Evolutionary conservation across 2,797 vertebrate species (phyloP).

Genomic region (Dendrocincla tyrannina): DNA sequence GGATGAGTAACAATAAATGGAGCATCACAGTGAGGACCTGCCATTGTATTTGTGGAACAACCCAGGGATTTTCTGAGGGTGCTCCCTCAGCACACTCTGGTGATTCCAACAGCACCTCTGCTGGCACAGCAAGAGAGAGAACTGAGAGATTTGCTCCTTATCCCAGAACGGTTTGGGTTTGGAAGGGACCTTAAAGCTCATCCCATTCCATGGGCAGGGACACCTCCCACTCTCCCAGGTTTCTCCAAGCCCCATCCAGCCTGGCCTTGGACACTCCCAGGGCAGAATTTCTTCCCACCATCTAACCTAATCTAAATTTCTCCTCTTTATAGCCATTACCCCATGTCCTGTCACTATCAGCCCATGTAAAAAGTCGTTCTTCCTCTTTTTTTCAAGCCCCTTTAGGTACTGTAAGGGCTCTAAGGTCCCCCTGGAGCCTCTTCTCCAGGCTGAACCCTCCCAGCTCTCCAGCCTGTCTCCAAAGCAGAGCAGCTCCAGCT

Average conservation of each 20-base stretch:
- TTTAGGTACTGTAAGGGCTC: not conserved
- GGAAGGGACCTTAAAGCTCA: not conserved
- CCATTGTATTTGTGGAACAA: not conserved
- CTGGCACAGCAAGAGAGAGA: not conserved
- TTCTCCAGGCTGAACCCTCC: not conserved
- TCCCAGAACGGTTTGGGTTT: not conserved
- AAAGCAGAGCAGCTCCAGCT: not conserved
- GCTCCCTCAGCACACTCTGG: not conserved
- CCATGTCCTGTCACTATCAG: not conserved
- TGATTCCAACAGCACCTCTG: not conserved
- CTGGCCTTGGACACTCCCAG: not conserved
- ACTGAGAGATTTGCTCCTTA: not conserved
- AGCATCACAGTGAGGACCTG: not conserved
- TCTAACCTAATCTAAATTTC: not conserved
- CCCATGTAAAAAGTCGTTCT: not conserved
- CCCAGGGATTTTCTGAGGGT: not conserved
- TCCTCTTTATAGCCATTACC: not conserved
- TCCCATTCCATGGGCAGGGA: not conserved
- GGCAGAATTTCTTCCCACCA: not conserved
- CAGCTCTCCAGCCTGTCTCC: not conserved
- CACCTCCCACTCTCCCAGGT: accelerated
- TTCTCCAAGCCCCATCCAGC: accelerated
- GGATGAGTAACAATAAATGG: not conserved
- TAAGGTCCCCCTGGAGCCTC: not conserved
- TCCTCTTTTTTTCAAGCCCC: not conserved